These are phyloP conservation scores for Aramus guarauna DNA, from an alignment of 2,113 vertebrate species.

Conservation along the genomic window DNA sequence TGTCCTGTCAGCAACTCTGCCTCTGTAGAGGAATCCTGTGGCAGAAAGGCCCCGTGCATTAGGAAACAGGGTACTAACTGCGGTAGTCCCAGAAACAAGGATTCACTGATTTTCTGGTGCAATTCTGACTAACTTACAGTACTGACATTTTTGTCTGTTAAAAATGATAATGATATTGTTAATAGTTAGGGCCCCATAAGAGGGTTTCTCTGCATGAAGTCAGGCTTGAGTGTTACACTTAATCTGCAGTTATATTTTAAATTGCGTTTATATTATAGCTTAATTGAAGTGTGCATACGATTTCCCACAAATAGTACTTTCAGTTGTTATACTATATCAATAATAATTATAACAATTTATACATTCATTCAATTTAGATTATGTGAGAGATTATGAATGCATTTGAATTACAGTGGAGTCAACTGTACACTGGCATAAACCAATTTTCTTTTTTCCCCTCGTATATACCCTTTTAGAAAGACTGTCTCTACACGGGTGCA, in stretches of 20 bases:
- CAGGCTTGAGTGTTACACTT: conserved; percentile 42
- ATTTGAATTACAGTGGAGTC: background rate
- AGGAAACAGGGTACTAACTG: background rate
- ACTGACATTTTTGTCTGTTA: background rate
- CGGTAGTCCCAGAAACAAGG: background rate
- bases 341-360: conserved; percentile 13
- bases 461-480: background rate
- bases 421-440: background rate
- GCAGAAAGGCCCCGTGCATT: background rate
- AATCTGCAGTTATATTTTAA: conserved; percentile 47
- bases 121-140: background rate
- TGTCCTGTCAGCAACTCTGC: background rate
- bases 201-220: conserved; percentile 24
- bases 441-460: background rate
- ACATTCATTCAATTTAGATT: background rate
- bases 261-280: conserved; percentile 46
- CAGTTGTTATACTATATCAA: background rate
- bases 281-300: conserved; percentile 40
- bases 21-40: background rate
- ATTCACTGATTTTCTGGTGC: background rate
- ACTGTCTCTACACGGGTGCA: background rate
- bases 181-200: background rate
- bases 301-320: conserved; percentile 33
- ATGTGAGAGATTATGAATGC: background rate
- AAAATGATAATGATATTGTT: background rate